Evolutionary conservation across 2,113 vertebrate genomes (phyloP).

Genomic region (Prionailurus bengalensis): DNA sequence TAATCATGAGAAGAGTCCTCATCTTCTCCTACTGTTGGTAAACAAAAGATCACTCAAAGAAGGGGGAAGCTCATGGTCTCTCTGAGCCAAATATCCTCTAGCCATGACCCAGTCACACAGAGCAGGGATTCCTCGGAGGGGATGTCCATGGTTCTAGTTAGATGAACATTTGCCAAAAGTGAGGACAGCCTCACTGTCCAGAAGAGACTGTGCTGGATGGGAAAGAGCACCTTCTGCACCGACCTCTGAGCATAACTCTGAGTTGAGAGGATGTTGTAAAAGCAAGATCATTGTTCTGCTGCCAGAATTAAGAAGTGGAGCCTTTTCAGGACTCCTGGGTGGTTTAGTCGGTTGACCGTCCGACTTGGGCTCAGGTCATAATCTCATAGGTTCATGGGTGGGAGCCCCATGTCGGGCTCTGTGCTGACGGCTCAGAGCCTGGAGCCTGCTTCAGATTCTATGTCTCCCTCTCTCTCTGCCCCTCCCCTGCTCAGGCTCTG

Average conservation of each 20-base stretch:
- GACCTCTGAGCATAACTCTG: background rate
- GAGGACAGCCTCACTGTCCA: background rate
- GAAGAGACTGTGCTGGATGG: background rate
- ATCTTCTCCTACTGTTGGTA: background rate
- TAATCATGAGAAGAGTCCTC: background rate
- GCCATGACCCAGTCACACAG: background rate
- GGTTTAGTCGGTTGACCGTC: no score
- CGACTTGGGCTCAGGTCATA: no score
- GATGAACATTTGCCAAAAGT: background rate
- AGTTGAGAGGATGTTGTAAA: background rate
- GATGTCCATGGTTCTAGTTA: background rate
- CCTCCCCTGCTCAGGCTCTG: no score
- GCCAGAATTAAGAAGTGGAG: conserved; percentile 32
- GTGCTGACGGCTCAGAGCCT: no score
- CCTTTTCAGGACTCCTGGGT: background rate
- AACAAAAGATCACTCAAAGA: background rate
- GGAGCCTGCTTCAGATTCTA: no score
- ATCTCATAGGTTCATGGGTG: no score
- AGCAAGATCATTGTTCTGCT: background rate
- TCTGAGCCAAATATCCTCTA: background rate
- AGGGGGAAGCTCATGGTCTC: background rate
- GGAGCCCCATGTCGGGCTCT: no score
- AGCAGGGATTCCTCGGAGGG: background rate
- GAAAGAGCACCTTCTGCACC: background rate
- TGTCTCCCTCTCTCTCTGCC: no score